Evolutionary conservation across 2,888 invertebrate species (phyloP).

Genomic region (Torymus texanus): DNA sequence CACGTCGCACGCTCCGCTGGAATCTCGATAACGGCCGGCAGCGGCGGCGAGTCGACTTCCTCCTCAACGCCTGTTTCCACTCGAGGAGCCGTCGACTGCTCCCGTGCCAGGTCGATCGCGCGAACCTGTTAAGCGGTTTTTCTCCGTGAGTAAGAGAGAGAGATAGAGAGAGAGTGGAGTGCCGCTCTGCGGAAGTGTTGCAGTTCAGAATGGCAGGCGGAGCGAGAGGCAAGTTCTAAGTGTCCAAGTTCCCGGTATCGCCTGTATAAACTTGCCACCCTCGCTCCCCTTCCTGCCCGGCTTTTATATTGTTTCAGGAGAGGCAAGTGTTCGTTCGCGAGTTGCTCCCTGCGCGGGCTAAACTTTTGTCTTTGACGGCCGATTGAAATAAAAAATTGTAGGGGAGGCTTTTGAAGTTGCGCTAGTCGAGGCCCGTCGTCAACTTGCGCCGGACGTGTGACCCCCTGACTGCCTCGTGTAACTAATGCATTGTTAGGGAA

Average conservation of each 20-base stretch:
- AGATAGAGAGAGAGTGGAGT: neutral
- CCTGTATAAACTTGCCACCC: conserved; percentile 14
- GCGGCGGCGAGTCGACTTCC: neutral
- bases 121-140: conserved; percentile 25
- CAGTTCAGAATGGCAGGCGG: conserved; percentile 17
- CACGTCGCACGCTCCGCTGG: neutral
- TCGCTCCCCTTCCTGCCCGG: neutral
- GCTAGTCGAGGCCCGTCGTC: no score
- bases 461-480: no score
- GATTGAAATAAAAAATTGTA: neutral
- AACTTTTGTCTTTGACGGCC: neutral
- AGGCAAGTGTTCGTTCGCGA: neutral
- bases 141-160: neutral
- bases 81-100: neutral
- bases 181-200: neutral
- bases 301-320: conserved; percentile 13
- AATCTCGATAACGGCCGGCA: neutral
- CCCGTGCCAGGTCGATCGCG: conserved; percentile 8
- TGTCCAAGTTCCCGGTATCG: conserved; percentile 36
- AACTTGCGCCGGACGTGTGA: no score
- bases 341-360: neutral
- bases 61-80: neutral
- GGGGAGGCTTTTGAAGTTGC: no score
- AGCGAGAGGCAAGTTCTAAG: conserved; percentile 23
- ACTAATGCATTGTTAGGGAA: no score